These are phyloP conservation scores for Geodia barretti DNA, from an alignment of 37 sponge, comb jelly and placozoan genomes.

Conservation along the genomic window DNA sequence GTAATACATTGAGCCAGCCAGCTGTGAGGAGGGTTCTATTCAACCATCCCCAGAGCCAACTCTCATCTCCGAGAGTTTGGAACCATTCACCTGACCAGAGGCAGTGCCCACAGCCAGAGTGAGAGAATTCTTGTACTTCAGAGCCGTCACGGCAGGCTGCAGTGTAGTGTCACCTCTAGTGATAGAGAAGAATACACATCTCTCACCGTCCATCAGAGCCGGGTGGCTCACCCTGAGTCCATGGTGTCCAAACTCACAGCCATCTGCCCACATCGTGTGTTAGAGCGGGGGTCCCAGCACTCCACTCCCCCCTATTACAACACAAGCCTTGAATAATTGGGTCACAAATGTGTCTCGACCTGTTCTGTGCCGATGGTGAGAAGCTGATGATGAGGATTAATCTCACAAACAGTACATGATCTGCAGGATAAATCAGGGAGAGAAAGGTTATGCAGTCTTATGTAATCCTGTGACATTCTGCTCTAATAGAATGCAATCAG, in stretches of 20 bases:
- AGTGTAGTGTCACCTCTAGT: background rate
- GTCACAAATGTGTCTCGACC: slow-evolving; percentile 23
- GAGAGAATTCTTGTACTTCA: slow-evolving; percentile 67
- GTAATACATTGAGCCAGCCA: too few species aligned
- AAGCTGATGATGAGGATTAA: slow-evolving; percentile 83
- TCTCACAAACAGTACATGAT: slow-evolving; percentile 68
- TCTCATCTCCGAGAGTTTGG: too few species aligned
- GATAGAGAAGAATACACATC: background rate
- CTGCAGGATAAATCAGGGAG: slow-evolving; percentile 5
- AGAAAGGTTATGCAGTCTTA: too few species aligned
- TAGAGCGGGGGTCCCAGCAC: slow-evolving; percentile 95
- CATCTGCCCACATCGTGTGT: slow-evolving; percentile 64
- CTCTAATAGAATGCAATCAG: too few species aligned
- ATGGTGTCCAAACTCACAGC: too few species aligned
- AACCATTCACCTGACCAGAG: slow-evolving; percentile 76
- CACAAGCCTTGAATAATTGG: background rate
- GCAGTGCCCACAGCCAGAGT: slow-evolving; percentile 87
- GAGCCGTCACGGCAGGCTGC: slow-evolving; percentile 70
- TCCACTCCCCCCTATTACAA: slow-evolving; percentile 78
- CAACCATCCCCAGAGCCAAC: too few species aligned
- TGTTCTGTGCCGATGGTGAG: slow-evolving; percentile 85
- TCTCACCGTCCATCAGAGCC: background rate
- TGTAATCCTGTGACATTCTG: too few species aligned
- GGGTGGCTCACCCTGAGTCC: too few species aligned
- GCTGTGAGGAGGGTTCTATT: too few species aligned